Conservation (phyloP, 2,797 vertebrate species). For the Apodemus agrarius region DNA sequence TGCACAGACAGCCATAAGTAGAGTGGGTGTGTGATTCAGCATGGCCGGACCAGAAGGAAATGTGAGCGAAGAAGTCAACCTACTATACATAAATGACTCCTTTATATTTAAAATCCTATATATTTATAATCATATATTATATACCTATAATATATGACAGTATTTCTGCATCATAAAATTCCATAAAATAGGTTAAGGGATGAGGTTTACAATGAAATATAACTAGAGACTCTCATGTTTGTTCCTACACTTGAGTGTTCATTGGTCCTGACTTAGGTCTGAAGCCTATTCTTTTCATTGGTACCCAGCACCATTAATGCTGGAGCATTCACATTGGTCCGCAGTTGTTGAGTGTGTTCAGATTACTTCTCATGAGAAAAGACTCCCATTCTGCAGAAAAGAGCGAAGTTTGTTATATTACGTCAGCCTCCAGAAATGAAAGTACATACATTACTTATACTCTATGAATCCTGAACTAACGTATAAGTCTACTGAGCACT, state of each 20-base stretch:
- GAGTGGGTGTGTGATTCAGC: neutral
- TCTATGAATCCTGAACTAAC: neutral
- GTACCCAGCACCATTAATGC: neutral
- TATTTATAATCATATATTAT: too few relatives aligned
- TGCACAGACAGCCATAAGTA: neutral
- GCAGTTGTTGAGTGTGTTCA: neutral
- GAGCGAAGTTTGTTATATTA: neutral
- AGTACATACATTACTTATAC: neutral
- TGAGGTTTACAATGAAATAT: neutral
- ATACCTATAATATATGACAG: neutral
- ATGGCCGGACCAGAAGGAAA: neutral
- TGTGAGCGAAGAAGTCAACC: neutral
- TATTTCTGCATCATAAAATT: conserved; percentile 34
- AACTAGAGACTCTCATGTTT: neutral
- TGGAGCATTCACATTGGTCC: neutral
- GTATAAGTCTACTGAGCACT: neutral
- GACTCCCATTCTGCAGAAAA: neutral
- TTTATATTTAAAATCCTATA: conserved; percentile 2
- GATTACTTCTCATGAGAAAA: neutral
- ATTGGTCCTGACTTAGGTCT: neutral
- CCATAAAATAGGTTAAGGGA: neutral
- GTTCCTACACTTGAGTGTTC: neutral
- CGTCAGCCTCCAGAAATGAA: neutral
- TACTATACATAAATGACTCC: neutral
- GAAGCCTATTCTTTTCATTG: neutral